A percentile compares a stretch with the other conserved stretches of the same genome.
Evolutionary conservation across 2,888 invertebrate genomes (phyloP).

Genomic region (Parnassius smintheus): DNA sequence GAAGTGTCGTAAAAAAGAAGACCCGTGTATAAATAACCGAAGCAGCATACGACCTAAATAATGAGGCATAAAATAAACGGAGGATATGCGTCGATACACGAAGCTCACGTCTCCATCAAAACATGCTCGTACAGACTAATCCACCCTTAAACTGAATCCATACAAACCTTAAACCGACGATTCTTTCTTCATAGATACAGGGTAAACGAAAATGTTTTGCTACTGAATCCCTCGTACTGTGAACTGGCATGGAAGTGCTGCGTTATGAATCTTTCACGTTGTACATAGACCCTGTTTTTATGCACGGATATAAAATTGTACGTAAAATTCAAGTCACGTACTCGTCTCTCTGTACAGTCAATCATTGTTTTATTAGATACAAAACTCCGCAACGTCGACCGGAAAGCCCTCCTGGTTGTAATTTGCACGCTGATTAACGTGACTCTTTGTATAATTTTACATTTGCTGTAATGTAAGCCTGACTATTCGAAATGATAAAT

Average conservation of each 20-base stretch:
- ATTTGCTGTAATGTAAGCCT: slow-evolving; percentile 2
- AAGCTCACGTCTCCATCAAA: slow-evolving; percentile 17
- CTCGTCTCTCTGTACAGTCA: slow-evolving; percentile 58
- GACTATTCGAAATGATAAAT: slow-evolving; percentile 19
- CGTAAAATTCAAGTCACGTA: slow-evolving; percentile 70
- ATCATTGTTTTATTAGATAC: slow-evolving; percentile 75
- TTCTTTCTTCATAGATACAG: background rate
- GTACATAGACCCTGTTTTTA: slow-evolving; percentile 55
- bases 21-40: slow-evolving; percentile 34
- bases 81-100: slow-evolving; percentile 24
- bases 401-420: slow-evolving; percentile 37
- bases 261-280: slow-evolving; percentile 68
- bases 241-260: slow-evolving; percentile 38
- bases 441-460: slow-evolving; percentile 22
- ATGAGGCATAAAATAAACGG: slow-evolving; percentile 54
- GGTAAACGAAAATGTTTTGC: slow-evolving; percentile 19
- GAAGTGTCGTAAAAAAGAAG: slow-evolving; percentile 30
- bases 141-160: slow-evolving; percentile 9
- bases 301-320: slow-evolving; percentile 63
- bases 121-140: slow-evolving; percentile 9
- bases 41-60: slow-evolving; percentile 53
- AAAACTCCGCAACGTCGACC: slow-evolving; percentile 38
- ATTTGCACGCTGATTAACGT: slow-evolving; percentile 23
- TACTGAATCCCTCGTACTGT: slow-evolving; percentile 33
- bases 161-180: background rate